phyloP scores from a whole-genome alignment of 2,797 vertebrate species.

The Microcaecilia unicolor region DNA sequence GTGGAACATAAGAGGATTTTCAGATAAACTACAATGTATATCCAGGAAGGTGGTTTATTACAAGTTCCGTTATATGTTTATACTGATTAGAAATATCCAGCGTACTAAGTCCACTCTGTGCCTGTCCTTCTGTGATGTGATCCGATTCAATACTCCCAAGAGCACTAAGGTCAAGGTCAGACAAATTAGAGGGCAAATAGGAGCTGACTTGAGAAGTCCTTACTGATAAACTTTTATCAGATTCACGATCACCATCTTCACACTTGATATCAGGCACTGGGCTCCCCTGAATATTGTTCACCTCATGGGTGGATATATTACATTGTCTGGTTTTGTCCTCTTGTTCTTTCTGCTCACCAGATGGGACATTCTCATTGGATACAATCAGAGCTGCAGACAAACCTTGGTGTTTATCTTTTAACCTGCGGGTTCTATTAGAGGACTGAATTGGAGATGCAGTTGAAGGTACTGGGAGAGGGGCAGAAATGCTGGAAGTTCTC shows the following conservation, averaged over 20 bases:
- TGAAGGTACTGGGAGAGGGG: constrained; percentile 55
- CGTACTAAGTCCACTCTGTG: constrained; percentile 51
- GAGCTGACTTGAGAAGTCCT: constrained; percentile 43
- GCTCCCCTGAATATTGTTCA: constrained; percentile 10
- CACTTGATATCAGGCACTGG: constrained; percentile 8
- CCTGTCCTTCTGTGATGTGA: constrained; percentile 34
- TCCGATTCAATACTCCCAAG: constrained; percentile 34
- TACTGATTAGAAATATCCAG: constrained; percentile 54
- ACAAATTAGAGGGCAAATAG: constrained; percentile 23
- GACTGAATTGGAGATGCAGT: constrained; percentile 52
- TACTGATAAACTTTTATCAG: constrained; percentile 29
- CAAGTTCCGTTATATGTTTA: constrained; percentile 74
- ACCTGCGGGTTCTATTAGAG: constrained; percentile 36
- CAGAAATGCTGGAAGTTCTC: constrained; percentile 18
- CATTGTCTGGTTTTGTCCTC: neutral
- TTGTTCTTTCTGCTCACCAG: constrained; percentile 12
- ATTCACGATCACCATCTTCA: constrained; percentile 20
- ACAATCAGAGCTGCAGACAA: constrained; percentile 35
- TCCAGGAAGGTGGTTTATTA: constrained; percentile 74
- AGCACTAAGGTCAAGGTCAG: constrained; percentile 31
- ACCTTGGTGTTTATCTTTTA: constrained; percentile 31
- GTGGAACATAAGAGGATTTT: too few relatives aligned
- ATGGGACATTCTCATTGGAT: constrained; percentile 17
- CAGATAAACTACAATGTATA: constrained; percentile 71
- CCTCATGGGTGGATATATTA: neutral